Percentiles rank a stretch among this genome's conserved stretches.
phyloP scores from a whole-genome alignment of 1,140 invertebrate species.

The Cotesia chilonis region DNA sequence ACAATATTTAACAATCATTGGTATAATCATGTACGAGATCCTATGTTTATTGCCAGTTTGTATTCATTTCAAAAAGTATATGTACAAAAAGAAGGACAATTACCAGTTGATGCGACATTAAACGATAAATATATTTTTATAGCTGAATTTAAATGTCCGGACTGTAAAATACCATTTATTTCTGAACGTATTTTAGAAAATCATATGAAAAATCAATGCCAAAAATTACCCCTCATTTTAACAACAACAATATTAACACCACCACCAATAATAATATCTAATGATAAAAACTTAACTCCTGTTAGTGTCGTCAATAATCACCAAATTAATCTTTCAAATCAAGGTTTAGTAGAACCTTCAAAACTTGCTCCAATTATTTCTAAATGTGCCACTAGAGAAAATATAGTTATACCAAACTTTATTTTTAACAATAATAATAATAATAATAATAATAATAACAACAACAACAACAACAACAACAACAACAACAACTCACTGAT shows the following conservation, averaged over 20 bases:
- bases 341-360: too few species aligned
- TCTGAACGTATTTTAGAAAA: conserved; percentile 39
- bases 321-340: too few species aligned
- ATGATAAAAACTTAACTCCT: too few species aligned
- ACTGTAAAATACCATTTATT: conserved; percentile 50
- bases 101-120: conserved; percentile 29
- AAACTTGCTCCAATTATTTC: too few species aligned
- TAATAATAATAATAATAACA: too few species aligned
- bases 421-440: too few species aligned
- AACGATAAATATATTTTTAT: conserved; percentile 49
- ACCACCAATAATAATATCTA: conserved; percentile 35
- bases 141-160: conserved; percentile 54
- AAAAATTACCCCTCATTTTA: background rate
- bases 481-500: too few species aligned
- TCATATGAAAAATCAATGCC: conserved; percentile 40
- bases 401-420: too few species aligned
- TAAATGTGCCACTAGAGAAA: too few species aligned
- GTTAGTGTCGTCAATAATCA: too few species aligned
- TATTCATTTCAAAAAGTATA: conserved; percentile 53
- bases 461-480: too few species aligned
- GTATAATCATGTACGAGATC: conserved; percentile 52
- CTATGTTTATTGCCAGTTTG: conserved; percentile 48
- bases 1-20: conserved; percentile 56
- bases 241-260: background rate
- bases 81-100: conserved; percentile 21